These are phyloP conservation scores for Drosophila prolongata DNA, from an alignment of 2,888 invertebrate species.

Conservation along the genomic window DNA sequence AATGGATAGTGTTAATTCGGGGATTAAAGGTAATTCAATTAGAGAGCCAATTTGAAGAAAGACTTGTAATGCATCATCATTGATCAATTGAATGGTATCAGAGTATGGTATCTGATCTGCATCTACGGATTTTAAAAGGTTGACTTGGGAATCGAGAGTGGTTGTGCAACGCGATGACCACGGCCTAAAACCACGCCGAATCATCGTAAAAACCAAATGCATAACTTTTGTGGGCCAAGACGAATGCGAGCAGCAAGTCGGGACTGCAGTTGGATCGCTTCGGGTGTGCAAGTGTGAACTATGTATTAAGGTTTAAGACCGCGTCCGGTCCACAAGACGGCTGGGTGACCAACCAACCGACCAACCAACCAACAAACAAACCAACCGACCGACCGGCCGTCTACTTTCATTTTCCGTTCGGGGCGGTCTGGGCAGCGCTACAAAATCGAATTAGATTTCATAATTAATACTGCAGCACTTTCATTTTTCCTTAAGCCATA, in stretches of 20 bases:
- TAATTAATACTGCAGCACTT: constrained; percentile 60
- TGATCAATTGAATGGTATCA: constrained; percentile 23
- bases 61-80: constrained; percentile 37
- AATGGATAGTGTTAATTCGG: constrained; percentile 33
- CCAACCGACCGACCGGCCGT: constrained; percentile 23
- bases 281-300: constrained; percentile 44
- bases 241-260: constrained; percentile 48
- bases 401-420: constrained; percentile 54
- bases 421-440: constrained; percentile 40
- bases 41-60: constrained; percentile 12
- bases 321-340: constrained; percentile 28
- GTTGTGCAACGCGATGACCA: constrained; percentile 50
- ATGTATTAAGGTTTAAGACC: constrained; percentile 38
- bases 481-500: constrained; percentile 50
- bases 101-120: constrained; percentile 19
- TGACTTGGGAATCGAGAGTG: constrained; percentile 31
- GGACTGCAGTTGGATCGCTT: constrained; percentile 21
- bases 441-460: constrained; percentile 56
- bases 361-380: too few relatives aligned
- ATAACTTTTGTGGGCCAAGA: constrained; percentile 59
- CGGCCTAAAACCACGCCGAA: constrained; percentile 48
- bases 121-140: constrained; percentile 31
- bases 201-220: constrained; percentile 47
- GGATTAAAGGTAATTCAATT: constrained; percentile 29
- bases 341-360: constrained; percentile 13